Evolutionary conservation across 2,888 invertebrate species (phyloP).

Genomic region (Tuta absoluta): DNA sequence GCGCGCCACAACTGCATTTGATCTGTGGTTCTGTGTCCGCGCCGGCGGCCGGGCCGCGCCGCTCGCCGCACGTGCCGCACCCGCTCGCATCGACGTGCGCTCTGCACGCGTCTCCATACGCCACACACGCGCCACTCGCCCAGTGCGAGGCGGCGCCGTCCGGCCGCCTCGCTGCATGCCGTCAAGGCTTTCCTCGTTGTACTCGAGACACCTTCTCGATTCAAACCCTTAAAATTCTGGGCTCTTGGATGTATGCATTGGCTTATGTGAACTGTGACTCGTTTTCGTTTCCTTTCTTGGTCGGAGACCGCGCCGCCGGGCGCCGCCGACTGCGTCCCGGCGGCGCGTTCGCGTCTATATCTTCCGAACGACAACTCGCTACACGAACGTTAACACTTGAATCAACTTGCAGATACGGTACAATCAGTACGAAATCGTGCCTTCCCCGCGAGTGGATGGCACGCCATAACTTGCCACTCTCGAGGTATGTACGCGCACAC

Average conservation of each 20-base stretch:
- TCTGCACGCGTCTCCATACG: slow-evolving; percentile 37
- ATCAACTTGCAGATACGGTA: slow-evolving; percentile 46
- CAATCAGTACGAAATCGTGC: slow-evolving; percentile 36
- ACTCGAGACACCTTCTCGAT: slow-evolving; percentile 73
- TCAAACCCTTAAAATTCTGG: slow-evolving; percentile 82
- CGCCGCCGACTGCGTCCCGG: slow-evolving; percentile 61
- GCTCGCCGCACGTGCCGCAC: slow-evolving; percentile 46
- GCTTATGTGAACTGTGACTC: slow-evolving; percentile 81
- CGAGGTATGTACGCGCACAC: slow-evolving; percentile 52
- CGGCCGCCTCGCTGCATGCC: slow-evolving; percentile 77
- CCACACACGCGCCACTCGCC: slow-evolving; percentile 37
- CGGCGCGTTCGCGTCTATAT: slow-evolving; percentile 74
- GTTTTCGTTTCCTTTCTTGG: slow-evolving; percentile 82
- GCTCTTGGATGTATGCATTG: slow-evolving; percentile 82
- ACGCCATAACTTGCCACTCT: slow-evolving; percentile 40
- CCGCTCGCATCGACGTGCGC: slow-evolving; percentile 35
- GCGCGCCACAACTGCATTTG: slow-evolving; percentile 78
- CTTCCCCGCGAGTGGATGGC: slow-evolving; percentile 43
- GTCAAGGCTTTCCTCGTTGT: slow-evolving; percentile 78
- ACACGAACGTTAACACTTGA: slow-evolving; percentile 43
- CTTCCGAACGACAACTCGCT: slow-evolving; percentile 51
- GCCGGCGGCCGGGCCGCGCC: slow-evolving; percentile 59
- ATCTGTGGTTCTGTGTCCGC: slow-evolving; percentile 80
- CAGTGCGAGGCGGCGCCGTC: slow-evolving; percentile 50
- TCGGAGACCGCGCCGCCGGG: slow-evolving; percentile 68